These are phyloP conservation scores for Muscidifurax raptorellus DNA, from an alignment of 1,140 invertebrate species.

Conservation along the genomic window DNA sequence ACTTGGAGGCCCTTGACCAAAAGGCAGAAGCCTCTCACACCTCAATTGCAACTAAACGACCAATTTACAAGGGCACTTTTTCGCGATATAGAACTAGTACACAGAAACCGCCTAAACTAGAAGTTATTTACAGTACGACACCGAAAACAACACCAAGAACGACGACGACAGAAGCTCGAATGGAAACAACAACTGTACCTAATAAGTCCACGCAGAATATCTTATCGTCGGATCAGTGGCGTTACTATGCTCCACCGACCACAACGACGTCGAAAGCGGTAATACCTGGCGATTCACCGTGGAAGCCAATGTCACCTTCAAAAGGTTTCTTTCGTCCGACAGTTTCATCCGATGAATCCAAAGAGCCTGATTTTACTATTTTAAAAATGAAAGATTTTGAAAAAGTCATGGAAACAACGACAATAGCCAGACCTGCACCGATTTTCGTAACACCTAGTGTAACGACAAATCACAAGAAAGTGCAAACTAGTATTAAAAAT, in stretches of 20 bases:
- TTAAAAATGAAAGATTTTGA: constrained; percentile 29
- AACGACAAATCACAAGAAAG: constrained; percentile 41
- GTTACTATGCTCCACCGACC: constrained; percentile 64
- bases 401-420: constrained; percentile 14
- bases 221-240: constrained; percentile 66
- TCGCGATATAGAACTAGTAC: constrained; percentile 54
- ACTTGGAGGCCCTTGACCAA: constrained; percentile 61
- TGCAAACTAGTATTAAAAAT: constrained; percentile 26
- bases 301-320: constrained; percentile 8
- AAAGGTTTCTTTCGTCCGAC: constrained; percentile 62
- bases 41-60: constrained; percentile 51
- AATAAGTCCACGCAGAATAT: constrained; percentile 55
- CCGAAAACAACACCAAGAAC: constrained; percentile 51
- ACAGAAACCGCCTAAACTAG: constrained; percentile 17
- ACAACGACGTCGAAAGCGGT: constrained; percentile 16
- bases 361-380: constrained; percentile 15
- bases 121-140: constrained; percentile 64
- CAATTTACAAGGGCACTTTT: constrained; percentile 53
- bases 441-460: constrained; percentile 68
- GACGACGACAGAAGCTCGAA: constrained; percentile 35
- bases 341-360: neutral
- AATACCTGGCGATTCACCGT: constrained; percentile 19
- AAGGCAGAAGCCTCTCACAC: constrained; percentile 47
- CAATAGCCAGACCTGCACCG: constrained; percentile 50
- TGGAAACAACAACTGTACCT: constrained; percentile 31